These are phyloP conservation scores for Muschampia plurimacula DNA, from an alignment of 2,888 invertebrate genomes.

Conservation along the genomic window DNA sequence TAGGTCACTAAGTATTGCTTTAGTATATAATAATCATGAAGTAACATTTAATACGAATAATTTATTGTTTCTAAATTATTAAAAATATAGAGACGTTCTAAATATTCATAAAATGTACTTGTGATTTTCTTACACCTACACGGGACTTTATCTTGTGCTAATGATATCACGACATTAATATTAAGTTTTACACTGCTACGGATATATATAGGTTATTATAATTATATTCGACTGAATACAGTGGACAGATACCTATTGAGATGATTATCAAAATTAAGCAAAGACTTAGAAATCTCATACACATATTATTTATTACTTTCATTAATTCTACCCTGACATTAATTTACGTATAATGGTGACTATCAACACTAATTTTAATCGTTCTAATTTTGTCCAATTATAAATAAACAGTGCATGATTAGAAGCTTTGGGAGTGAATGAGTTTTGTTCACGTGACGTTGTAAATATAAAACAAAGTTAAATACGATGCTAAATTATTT, in stretches of 20 bases:
- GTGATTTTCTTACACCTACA: slow-evolving; percentile 56
- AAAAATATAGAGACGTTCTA: slow-evolving; percentile 18
- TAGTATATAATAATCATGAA: slow-evolving; percentile 1
- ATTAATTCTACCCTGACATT: slow-evolving; percentile 91
- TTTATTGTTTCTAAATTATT: slow-evolving; percentile 10
- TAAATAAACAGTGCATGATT: slow-evolving; percentile 55
- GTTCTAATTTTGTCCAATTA: slow-evolving; percentile 73
- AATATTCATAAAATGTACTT: slow-evolving; percentile 22
- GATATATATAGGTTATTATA: slow-evolving; percentile 40
- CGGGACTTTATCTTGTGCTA: slow-evolving; percentile 61
- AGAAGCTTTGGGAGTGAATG: slow-evolving; percentile 38
- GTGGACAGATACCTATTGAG: slow-evolving; percentile 76
- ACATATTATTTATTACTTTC: slow-evolving; percentile 65
- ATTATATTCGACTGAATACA: slow-evolving; percentile 58
- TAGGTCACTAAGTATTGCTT: slow-evolving; percentile 5
- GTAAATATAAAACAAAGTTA: slow-evolving; percentile 33
- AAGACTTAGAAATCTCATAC: slow-evolving; percentile 70
- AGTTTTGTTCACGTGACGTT: slow-evolving; percentile 38
- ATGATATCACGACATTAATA: slow-evolving; percentile 73
- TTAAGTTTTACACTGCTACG: slow-evolving; percentile 51
- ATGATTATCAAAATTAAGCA: slow-evolving; percentile 77
- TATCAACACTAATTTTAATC: slow-evolving; percentile 79
- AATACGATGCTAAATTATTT: slow-evolving; percentile 50
- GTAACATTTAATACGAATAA: slow-evolving; percentile 7
- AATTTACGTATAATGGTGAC: slow-evolving; percentile 95